Base-by-base conservation (phyloP, 1,140 invertebrate genomes). In the Armadillidium nasatum region DNA sequence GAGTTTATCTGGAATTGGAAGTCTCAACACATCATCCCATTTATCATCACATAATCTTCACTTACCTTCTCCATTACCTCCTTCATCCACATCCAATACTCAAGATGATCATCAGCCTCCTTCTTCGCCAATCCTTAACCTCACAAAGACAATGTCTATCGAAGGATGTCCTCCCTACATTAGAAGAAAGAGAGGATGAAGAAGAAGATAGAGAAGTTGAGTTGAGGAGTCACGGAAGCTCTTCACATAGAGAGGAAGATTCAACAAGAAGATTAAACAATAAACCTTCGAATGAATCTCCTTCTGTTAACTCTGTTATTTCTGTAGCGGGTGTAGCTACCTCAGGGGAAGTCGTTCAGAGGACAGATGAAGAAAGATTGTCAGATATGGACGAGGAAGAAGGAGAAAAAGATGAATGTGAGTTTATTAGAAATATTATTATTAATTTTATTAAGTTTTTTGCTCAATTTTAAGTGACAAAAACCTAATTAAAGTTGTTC, bases 331-430 rank as follows among this genome's bases (percentile, higher is more conserved):
- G 11, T 13, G 50, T 60, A n/a, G 74, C 77, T 44, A 44, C 60
- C 0, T 68, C 71, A 10, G 77, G 75, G 19, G 77, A 69, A 10
- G 50, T 71, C 6, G 22, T 73, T 75, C 60, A 73, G 75, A 44
- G 77, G 75, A 46, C 74, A 73, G 21, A 80, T 43, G 79, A 80
- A 22, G 81, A 82, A 60, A 75, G 79, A 10, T 74, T 82, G 43
- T 81, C 80, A 11, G 81, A 82, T 68, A 81, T 82, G 74, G 83
- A 83, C 69, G 83, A 83, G 44, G 83, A 83, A 23, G 83, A 83
- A 69, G 78, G 81, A 71, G 73, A 75, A 60, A 82, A 82, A 79
- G 83, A 83, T 45, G 82, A 83, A 82, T 82, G 83, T 83, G 60
- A 75, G 79, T 67, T 33, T 33, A 33, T 33, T 33, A 33, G 1